Evolutionary conservation across 2,888 invertebrate species (phyloP).

Genomic region (Aspidiotus rigidus): DNA sequence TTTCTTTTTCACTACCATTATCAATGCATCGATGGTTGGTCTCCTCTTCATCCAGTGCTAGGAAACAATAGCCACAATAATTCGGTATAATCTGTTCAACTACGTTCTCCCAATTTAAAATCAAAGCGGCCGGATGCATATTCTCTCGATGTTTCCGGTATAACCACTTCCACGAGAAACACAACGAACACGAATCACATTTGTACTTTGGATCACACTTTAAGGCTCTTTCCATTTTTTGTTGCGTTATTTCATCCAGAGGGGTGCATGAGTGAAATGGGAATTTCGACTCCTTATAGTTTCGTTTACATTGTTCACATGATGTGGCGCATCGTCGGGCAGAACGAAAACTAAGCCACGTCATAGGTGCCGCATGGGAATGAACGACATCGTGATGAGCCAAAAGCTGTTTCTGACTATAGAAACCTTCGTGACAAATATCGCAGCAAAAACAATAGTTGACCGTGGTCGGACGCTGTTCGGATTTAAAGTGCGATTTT

Average conservation of each 20-base stretch:
- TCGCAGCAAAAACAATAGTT: constrained; percentile 2
- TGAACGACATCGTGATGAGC: not conserved
- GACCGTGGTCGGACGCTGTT: not conserved
- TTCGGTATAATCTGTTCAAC: not conserved
- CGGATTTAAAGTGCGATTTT: not conserved
- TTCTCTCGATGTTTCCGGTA: constrained; percentile 8
- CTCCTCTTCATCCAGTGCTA: not conserved
- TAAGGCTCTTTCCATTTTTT: not conserved
- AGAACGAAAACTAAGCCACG: constrained; percentile 4
- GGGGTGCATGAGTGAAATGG: not conserved
- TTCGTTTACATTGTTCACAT: constrained; percentile 1
- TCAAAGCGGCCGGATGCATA: not conserved
- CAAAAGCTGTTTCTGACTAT: not conserved
- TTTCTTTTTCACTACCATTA: not conserved
- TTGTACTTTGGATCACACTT: not conserved
- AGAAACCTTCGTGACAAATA: not conserved
- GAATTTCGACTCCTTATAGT: not conserved
- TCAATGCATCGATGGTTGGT: not conserved
- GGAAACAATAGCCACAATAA: not conserved
- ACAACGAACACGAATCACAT: constrained; percentile 15
- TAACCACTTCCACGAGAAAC: constrained; percentile 23
- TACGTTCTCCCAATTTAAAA: constrained; percentile 5
- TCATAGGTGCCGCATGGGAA: not conserved
- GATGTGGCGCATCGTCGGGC: not conserved
- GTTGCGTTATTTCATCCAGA: not conserved